Evolutionary conservation across 2,888 invertebrate species (phyloP).

Genomic region (Melanophora roralis): DNA sequence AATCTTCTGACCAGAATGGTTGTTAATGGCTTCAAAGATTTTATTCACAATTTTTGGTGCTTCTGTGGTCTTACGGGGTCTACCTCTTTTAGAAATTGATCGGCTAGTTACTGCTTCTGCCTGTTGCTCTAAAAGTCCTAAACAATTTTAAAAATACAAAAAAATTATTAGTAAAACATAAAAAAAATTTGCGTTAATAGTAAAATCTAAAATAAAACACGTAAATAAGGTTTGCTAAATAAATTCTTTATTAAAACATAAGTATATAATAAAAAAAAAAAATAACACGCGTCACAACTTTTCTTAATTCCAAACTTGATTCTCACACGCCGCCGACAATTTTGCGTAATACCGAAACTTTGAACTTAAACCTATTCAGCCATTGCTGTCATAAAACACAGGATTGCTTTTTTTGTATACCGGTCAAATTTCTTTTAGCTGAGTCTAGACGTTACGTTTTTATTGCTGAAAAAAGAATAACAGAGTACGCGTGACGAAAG

Average conservation of each 20-base stretch:
- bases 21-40: slow-evolving; percentile 67
- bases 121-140: too few relatives aligned
- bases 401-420: too few relatives aligned
- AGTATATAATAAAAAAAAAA: slow-evolving; percentile 13
- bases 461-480: too few relatives aligned
- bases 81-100: too few relatives aligned
- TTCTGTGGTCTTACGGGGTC: slow-evolving; percentile 64
- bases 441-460: too few relatives aligned
- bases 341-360: too few relatives aligned
- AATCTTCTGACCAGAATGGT: slow-evolving; percentile 64
- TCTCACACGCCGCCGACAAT: too few relatives aligned
- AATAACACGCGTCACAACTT: slow-evolving; percentile 52
- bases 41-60: slow-evolving; percentile 67
- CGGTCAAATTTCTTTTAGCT: too few relatives aligned
- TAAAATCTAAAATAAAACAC: slow-evolving; percentile 48
- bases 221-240: background rate
- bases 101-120: background rate
- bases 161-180: background rate
- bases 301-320: background rate
- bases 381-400: too few relatives aligned
- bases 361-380: too few relatives aligned
- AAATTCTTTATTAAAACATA: slow-evolving; percentile 41
- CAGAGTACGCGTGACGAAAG: too few relatives aligned
- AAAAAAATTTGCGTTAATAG: background rate
- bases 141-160: slow-evolving; percentile 4